These are phyloP conservation scores for Erythrolamprus reginae DNA, from an alignment of 2,113 vertebrate genomes.

Conservation along the genomic window DNA sequence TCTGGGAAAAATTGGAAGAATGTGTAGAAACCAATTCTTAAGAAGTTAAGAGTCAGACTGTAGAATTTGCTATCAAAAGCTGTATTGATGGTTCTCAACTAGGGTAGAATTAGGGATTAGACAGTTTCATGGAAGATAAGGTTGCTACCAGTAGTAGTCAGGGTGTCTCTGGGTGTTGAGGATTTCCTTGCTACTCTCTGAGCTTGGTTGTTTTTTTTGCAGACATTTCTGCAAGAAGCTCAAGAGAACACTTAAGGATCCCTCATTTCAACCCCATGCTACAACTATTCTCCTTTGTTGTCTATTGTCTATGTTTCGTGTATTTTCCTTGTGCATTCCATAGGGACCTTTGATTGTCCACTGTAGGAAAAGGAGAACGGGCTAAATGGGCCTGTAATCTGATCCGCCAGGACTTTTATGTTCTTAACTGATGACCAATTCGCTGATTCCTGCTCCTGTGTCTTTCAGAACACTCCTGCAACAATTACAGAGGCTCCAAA, in stretches of 20 bases:
- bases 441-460: conserved; percentile 14
- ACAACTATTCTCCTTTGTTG: no score
- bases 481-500: conserved; percentile 94
- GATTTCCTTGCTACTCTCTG: no score
- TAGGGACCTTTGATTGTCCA: not conserved
- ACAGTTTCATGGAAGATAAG: not conserved
- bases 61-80: not conserved
- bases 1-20: not conserved
- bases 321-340: not conserved
- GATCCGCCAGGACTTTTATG: no score
- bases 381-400: not conserved
- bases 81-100: not conserved
- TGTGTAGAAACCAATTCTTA: not conserved
- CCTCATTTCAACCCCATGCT: no score
- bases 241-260: no score
- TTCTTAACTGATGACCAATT: not conserved
- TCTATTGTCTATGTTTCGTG: no score
- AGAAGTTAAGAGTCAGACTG: not conserved
- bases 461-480: conserved; percentile 88
- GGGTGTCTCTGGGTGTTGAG: not conserved
- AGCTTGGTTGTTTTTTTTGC: no score
- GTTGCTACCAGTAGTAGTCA: no score
- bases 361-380: not conserved
- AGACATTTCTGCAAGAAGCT: no score
- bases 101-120: not conserved